Evolutionary conservation across 2,797 vertebrate genomes (phyloP), one percentile per base, ranked within the genome.

Genomic region (Crypturellus tataupa): DNA sequence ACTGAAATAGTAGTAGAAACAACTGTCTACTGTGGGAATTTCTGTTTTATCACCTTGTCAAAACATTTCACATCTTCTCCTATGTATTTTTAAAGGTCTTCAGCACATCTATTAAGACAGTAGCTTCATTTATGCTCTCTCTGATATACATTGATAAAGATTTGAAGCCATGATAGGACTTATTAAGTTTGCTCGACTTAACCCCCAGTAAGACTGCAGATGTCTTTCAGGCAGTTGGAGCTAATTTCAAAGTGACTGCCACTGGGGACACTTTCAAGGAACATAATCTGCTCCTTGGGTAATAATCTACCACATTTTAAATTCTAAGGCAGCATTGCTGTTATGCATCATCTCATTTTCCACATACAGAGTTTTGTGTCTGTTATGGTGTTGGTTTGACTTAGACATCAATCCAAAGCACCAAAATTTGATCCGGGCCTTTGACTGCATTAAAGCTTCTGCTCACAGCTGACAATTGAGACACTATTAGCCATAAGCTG

Each of bases 191-290:
- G 75, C 83, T 95, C 91, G 93, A 93, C 89, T 93, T 94, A 96
- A 87, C 93, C 94, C 75, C 91, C 95, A 94, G 95, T 94, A 93
- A 94, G 89, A 91, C 60, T 94, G 96, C 94, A 97, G 95, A 95
- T 96, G 92, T 94, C 91, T 95, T 60, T 4, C 47, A 49, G 47
- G 47, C 20, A 5, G 80, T 97, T 73, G 86, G 84, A 97, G 87
- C 85, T 94, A 68, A 96, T 96, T 94, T 96, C 85, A 77, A 96
- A 96, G 85, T 85, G 60, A 47, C 40, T 94, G 94, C 83, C 93
- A 91, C 71, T 85, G 91, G 95, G 89, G 91, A 93, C 85, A 89
- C 70, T 77, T 80, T 75, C 75, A 93, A 80, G 69, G 71, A 91
- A 93, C 58, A 39, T 0, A 2, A 84, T 73, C 17, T 0, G 75